These are phyloP conservation scores for Elegia similella DNA, from an alignment of 2,888 invertebrate species.

Conservation along the genomic window DNA sequence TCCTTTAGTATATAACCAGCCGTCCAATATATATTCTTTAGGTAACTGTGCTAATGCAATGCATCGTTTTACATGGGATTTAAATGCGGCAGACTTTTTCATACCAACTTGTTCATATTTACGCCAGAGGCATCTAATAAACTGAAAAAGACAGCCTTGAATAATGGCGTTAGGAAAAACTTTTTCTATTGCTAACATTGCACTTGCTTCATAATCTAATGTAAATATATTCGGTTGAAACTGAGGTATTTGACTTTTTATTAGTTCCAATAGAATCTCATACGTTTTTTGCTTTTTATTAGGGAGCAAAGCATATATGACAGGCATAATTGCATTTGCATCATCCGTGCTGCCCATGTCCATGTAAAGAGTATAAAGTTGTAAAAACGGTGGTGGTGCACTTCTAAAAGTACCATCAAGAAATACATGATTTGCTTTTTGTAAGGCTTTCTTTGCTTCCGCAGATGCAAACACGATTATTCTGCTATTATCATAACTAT, in stretches of 20 bases:
- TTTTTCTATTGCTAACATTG: conserved; percentile 18
- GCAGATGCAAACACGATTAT: conserved; percentile 8
- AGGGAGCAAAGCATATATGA: too few relatives aligned
- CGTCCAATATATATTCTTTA: not conserved
- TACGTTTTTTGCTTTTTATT: conserved; percentile 21
- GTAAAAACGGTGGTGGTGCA: conserved; percentile 10
- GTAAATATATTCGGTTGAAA: conserved; percentile 19
- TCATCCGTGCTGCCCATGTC: conserved; percentile 11
- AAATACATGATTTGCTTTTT: conserved; percentile 11
- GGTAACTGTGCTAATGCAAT: not conserved
- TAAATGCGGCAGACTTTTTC: not conserved
- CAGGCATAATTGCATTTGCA: conserved; percentile 1
- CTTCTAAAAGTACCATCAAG: conserved; percentile 13
- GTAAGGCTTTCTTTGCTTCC: conserved; percentile 6
- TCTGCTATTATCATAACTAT: not conserved
- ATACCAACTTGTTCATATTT: not conserved
- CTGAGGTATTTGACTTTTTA: conserved; percentile 19
- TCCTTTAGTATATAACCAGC: not conserved
- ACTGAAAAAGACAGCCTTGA: conserved; percentile 20
- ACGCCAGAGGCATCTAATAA: conserved; percentile 9
- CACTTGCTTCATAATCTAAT: conserved; percentile 19
- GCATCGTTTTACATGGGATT: not conserved
- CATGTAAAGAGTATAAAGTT: conserved; percentile 11
- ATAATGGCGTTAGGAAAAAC: conserved; percentile 15
- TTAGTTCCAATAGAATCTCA: conserved; percentile 17